These are phyloP conservation scores for Micronycteris hirsuta DNA, from an alignment of 2,113 vertebrate genomes.

Conservation along the genomic window DNA sequence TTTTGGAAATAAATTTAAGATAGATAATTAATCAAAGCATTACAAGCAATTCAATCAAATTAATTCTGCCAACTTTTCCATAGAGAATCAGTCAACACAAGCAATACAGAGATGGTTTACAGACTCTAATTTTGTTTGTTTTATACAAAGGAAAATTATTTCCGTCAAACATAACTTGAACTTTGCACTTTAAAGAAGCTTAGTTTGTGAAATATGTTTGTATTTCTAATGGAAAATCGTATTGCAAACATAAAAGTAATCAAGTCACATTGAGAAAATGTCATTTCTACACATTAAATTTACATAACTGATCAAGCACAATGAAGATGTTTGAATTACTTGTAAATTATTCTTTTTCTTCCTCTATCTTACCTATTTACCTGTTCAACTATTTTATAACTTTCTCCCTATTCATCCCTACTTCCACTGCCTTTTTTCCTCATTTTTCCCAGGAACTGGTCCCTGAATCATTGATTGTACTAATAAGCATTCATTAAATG, in stretches of 20 bases:
- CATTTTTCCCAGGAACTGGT: not conserved
- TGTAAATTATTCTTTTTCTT: not conserved
- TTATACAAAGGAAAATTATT: not conserved
- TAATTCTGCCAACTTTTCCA: not conserved
- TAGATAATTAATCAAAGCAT: not conserved
- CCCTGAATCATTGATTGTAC: not conserved
- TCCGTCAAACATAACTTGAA: not conserved
- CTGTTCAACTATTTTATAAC: not conserved
- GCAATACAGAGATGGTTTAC: not conserved
- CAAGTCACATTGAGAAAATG: not conserved
- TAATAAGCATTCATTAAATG: not conserved
- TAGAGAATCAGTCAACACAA: not conserved
- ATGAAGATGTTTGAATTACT: not conserved
- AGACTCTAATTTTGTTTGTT: not conserved
- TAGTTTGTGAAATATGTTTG: not conserved
- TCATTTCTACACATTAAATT: not conserved
- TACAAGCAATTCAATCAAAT: not conserved
- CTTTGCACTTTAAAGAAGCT: not conserved
- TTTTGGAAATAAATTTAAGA: conserved; percentile 1
- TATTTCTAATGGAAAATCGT: not conserved
- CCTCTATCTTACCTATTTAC: not conserved
- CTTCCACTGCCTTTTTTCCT: not conserved
- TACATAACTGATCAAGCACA: not conserved
- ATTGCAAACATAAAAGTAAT: not conserved
- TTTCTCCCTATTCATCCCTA: not conserved